Evolutionary conservation across 2,888 invertebrate genomes (phyloP).

Genomic region (Drosophila macrospina): DNA sequence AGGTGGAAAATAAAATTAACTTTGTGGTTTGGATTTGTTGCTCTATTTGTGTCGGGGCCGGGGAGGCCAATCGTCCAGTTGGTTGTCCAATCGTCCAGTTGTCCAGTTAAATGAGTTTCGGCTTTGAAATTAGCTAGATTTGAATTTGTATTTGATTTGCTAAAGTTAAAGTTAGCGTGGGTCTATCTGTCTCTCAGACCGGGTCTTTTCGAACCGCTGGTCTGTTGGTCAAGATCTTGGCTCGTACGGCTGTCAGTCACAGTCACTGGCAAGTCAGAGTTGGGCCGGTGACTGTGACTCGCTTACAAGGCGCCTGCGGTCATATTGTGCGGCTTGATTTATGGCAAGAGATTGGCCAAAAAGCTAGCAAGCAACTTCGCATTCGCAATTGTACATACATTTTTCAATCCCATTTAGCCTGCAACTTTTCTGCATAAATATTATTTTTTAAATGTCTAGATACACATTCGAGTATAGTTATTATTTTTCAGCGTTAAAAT

Average conservation of each 20-base stretch:
- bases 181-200: conserved; percentile 40
- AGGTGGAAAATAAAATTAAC: conserved; percentile 84
- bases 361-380: conserved; percentile 47
- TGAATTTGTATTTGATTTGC: conserved; percentile 80
- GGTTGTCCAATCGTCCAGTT: conserved; percentile 20
- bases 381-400: conserved; percentile 72
- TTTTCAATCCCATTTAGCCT: conserved; percentile 65
- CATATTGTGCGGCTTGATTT: conserved; percentile 76
- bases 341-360: conserved; percentile 76
- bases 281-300: conserved; percentile 71
- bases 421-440: conserved; percentile 14
- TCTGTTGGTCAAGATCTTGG: conserved; percentile 73
- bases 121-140: conserved; percentile 79
- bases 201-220: conserved; percentile 3
- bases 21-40: conserved; percentile 70
- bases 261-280: conserved; percentile 66
- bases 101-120: conserved; percentile 67
- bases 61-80: conserved; percentile 27
- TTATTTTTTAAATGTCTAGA: conserved; percentile 6
- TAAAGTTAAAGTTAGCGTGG: conserved; percentile 59
- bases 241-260: conserved; percentile 76
- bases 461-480: conserved; percentile 9
- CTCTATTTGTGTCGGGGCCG: conserved; percentile 52
- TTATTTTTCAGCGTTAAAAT: conserved; percentile 36
- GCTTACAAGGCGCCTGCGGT: conserved; percentile 80